A percentile compares a stretch with the other conserved stretches of the same genome.
phyloP scores from a whole-genome alignment of 2,888 invertebrate species.

The Drosophila paranaensis region DNA sequence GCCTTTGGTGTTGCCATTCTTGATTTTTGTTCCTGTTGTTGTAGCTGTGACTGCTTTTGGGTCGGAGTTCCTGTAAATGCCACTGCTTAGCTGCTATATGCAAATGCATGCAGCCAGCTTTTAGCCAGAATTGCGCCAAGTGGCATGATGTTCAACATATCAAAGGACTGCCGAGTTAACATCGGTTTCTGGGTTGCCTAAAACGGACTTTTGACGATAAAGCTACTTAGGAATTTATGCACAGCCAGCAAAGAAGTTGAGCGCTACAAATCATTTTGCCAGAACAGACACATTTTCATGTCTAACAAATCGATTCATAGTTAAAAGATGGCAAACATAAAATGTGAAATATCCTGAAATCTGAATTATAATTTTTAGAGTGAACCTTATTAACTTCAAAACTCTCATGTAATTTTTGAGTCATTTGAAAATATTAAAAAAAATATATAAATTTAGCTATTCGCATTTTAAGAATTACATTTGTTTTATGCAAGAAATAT shows the following conservation, averaged over 20 bases:
- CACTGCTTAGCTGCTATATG: conserved; percentile 57
- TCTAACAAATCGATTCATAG: conserved; percentile 19
- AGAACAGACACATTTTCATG: not conserved
- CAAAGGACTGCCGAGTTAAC: conserved; percentile 64
- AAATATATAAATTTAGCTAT: too few relatives aligned
- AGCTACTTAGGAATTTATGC: conserved; percentile 48
- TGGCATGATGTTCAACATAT: conserved; percentile 77
- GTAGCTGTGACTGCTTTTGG: conserved; percentile 16
- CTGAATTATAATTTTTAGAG: too few relatives aligned
- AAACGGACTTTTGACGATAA: conserved; percentile 37
- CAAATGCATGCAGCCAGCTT: conserved; percentile 66
- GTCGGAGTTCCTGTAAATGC: conserved; percentile 11
- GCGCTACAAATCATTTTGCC: conserved; percentile 7
- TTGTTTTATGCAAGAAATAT: too few relatives aligned
- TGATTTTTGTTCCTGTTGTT: conserved; percentile 11
- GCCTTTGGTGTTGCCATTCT: conserved; percentile 1
- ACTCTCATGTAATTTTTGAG: too few relatives aligned
- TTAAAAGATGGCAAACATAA: not conserved
- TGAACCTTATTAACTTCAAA: too few relatives aligned
- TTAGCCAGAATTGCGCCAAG: conserved; percentile 72
- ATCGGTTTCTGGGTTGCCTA: conserved; percentile 17
- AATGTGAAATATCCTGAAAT: too few relatives aligned
- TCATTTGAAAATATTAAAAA: too few relatives aligned
- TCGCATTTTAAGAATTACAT: too few relatives aligned
- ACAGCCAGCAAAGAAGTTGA: conserved; percentile 15